Evolutionary conservation across 2,888 invertebrate genomes (phyloP).

Genomic region (Hymenopus coronatus): DNA sequence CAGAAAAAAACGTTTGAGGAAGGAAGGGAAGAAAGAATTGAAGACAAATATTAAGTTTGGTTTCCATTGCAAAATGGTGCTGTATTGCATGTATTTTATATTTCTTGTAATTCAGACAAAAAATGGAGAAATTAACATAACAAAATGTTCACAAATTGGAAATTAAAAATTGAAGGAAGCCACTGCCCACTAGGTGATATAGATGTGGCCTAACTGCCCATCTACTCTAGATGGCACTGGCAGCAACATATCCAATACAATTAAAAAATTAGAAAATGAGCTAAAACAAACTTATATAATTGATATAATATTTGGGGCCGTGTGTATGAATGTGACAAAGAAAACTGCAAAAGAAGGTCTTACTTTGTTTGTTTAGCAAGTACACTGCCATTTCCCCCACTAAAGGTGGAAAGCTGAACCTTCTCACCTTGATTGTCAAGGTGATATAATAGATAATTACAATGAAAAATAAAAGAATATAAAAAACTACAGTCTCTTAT

Average conservation of each 20-base stretch:
- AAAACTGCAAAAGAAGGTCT: slow-evolving; percentile 25
- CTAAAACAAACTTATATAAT: slow-evolving; percentile 19
- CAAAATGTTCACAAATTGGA: not conserved
- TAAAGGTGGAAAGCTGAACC: slow-evolving; percentile 23
- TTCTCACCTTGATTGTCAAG: slow-evolving; percentile 12
- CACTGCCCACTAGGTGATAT: slow-evolving; percentile 2
- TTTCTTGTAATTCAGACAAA: slow-evolving; percentile 4
- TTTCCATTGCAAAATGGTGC: slow-evolving; percentile 17
- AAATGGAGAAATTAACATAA: not conserved
- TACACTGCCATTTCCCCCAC: slow-evolving; percentile 34
- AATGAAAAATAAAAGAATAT: slow-evolving; percentile 22
- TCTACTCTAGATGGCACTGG: slow-evolving; percentile 13
- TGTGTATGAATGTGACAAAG: slow-evolving; percentile 28
- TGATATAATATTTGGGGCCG: slow-evolving; percentile 21
- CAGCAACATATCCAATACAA: slow-evolving; percentile 7
- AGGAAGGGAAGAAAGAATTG: not conserved
- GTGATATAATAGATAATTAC: slow-evolving; percentile 20
- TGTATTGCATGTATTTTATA: slow-evolving; percentile 14
- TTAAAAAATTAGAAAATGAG: not conserved
- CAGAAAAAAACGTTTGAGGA: not conserved
- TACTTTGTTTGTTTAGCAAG: slow-evolving; percentile 32
- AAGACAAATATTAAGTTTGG: slow-evolving; percentile 5
- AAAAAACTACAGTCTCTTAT: slow-evolving; percentile 23
- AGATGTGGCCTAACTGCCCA: not conserved
- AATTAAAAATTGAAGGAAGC: not conserved